Evolutionary conservation across 2,888 invertebrate genomes (phyloP).

Genomic region (Hyppa rectilinea): DNA sequence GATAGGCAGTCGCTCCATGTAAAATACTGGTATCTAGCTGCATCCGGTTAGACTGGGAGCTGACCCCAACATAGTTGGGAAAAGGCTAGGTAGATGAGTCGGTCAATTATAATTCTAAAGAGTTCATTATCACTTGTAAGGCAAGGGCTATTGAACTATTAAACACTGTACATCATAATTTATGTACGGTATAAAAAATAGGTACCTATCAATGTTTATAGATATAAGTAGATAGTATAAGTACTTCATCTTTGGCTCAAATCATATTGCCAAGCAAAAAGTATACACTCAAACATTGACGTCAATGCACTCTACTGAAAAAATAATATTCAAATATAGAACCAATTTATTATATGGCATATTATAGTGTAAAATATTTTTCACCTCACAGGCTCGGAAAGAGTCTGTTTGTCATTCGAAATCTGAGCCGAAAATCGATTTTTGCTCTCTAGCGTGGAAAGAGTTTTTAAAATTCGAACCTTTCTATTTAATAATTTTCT

Average conservation of each 20-base stretch:
- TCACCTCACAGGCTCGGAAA: too few species aligned
- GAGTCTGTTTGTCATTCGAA: too few species aligned
- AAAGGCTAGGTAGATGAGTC: too few species aligned
- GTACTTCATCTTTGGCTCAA: conserved; percentile 15
- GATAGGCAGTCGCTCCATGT: too few species aligned
- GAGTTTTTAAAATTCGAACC: too few species aligned
- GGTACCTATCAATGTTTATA: not conserved
- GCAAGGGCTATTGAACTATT: conserved; percentile 33
- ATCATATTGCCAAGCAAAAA: conserved; percentile 31
- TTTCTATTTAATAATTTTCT: too few species aligned
- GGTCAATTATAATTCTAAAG: conserved; percentile 10
- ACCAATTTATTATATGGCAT: too few species aligned
- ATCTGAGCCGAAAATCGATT: too few species aligned
- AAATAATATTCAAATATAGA: conserved; percentile 1
- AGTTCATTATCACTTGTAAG: conserved; percentile 39
- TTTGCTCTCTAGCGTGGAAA: too few species aligned
- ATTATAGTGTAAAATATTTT: conserved; percentile 1
- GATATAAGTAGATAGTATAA: not conserved
- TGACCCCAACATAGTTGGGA: too few species aligned
- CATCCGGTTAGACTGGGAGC: too few species aligned
- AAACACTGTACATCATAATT: conserved; percentile 8
- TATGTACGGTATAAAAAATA: not conserved
- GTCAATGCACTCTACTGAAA: conserved; percentile 45
- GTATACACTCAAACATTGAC: conserved; percentile 42
- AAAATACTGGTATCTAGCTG: too few species aligned